Evolutionary conservation across 2,797 vertebrate species (phyloP).

Genomic region (Coluber constrictor): DNA sequence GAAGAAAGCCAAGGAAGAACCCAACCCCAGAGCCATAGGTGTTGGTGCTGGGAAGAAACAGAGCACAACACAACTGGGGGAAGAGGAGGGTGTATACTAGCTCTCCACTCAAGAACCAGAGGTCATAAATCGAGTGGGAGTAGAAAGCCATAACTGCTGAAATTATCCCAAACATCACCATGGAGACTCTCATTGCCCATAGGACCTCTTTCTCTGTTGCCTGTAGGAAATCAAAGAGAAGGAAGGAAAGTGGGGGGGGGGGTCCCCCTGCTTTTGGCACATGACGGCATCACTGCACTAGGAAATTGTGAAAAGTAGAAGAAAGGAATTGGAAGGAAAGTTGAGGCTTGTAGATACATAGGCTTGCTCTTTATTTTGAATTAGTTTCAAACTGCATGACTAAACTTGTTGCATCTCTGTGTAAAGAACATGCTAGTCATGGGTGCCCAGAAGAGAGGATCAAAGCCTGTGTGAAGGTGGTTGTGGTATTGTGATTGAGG

Average conservation of each 20-base stretch:
- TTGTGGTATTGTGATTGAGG: not conserved
- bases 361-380: not conserved
- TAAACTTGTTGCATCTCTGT: not conserved
- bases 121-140: constrained; percentile 71
- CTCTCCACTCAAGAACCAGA: constrained; percentile 80
- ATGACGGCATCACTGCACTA: not conserved
- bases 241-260: accelerated
- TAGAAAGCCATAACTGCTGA: constrained; percentile 74
- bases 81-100: constrained; percentile 81
- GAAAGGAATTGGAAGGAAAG: not conserved
- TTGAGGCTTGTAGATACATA: not conserved
- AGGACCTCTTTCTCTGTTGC: constrained; percentile 77
- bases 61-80: constrained; percentile 78
- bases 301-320: not conserved
- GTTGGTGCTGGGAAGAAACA: constrained; percentile 76
- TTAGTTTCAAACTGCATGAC: not conserved
- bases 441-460: not conserved
- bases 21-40: constrained; percentile 72
- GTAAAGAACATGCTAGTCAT: not conserved
- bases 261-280: no score
- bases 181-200: constrained; percentile 76
- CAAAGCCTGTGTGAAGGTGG: not conserved
- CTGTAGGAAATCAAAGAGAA: constrained; percentile 57
- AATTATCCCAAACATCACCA: constrained; percentile 70
- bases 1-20: constrained; percentile 63